Percentiles rank a stretch among this genome's conserved stretches.
Evolutionary conservation across 1,140 invertebrate species (phyloP).

Genomic region (Ooceraea biroi): DNA sequence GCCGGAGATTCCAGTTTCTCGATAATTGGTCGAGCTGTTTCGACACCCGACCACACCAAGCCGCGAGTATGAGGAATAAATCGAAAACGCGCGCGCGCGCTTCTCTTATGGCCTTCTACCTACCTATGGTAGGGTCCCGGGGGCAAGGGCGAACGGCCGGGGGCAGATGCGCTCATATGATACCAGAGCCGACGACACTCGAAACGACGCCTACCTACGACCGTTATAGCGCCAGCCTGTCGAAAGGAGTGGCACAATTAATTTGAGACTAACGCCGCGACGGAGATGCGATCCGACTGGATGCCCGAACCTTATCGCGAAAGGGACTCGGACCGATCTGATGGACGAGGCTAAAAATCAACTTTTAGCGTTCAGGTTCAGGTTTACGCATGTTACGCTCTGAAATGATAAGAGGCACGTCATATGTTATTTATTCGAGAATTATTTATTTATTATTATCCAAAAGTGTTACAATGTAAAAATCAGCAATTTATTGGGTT

Average conservation of each 20-base stretch:
- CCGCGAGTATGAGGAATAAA: constrained; percentile 82
- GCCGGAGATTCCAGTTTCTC: constrained; percentile 86
- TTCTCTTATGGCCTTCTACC: constrained; percentile 41
- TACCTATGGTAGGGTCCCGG: constrained; percentile 37
- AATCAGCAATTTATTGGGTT: too few relatives aligned
- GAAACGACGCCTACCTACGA: constrained; percentile 73
- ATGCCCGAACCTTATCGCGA: constrained; percentile 9
- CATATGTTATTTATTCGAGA: not conserved
- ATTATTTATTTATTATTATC: not conserved
- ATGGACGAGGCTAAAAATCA: not conserved
- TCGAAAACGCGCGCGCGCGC: constrained; percentile 48
- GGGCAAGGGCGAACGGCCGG: constrained; percentile 27
- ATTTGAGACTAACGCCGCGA: constrained; percentile 49
- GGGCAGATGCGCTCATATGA: constrained; percentile 67
- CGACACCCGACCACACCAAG: constrained; percentile 85
- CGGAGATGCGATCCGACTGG: constrained; percentile 15
- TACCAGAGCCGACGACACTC: constrained; percentile 66
- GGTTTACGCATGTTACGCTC: not conserved
- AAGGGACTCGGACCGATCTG: not conserved
- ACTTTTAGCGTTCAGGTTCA: not conserved
- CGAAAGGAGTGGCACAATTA: constrained; percentile 65
- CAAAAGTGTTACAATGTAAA: not conserved
- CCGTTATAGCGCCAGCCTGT: constrained; percentile 70
- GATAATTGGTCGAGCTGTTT: constrained; percentile 87
- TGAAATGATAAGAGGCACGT: not conserved